Percentiles rank a stretch among this genome's conserved stretches.
These are phyloP conservation scores for Dasysyrphus tricinctus DNA, from an alignment of 2,888 invertebrate genomes.

Conservation along the genomic window DNA sequence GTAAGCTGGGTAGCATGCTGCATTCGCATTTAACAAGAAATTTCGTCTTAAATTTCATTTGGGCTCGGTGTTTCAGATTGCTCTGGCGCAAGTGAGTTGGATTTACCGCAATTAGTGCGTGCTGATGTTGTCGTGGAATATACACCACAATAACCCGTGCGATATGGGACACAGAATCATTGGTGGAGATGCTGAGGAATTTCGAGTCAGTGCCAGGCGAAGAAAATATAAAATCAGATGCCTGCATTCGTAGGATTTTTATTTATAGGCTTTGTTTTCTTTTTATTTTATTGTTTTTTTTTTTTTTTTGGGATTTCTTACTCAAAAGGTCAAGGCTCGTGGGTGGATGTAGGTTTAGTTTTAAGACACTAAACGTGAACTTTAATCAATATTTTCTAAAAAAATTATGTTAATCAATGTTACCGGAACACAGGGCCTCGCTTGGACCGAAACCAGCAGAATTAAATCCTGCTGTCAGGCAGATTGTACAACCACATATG, in stretches of 20 bases:
- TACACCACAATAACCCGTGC: slow-evolving; percentile 38
- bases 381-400: neutral
- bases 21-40: slow-evolving; percentile 68
- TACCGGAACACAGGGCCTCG: neutral
- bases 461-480: too few relatives aligned
- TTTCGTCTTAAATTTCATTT: slow-evolving; percentile 71
- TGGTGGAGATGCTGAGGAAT: slow-evolving; percentile 34
- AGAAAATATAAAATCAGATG: slow-evolving; percentile 49
- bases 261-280: neutral
- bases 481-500: too few relatives aligned
- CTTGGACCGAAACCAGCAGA: too few relatives aligned
- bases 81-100: slow-evolving; percentile 48
- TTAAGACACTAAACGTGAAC: neutral
- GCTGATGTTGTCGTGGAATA: slow-evolving; percentile 46
- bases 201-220: slow-evolving; percentile 50
- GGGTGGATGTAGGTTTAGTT: slow-evolving; percentile 6
- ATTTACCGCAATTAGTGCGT: slow-evolving; percentile 69
- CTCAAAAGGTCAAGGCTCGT: neutral
- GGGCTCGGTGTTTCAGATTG: slow-evolving; percentile 17
- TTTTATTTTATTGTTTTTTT: slow-evolving; percentile 1
- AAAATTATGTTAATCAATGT: neutral
- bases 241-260: slow-evolving; percentile 21
- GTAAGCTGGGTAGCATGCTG: slow-evolving; percentile 71
- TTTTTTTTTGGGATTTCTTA: neutral
- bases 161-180: slow-evolving; percentile 39